phyloP scores from a whole-genome alignment of 2,797 vertebrate species.

The Macroramphosus scolopax region DNA sequence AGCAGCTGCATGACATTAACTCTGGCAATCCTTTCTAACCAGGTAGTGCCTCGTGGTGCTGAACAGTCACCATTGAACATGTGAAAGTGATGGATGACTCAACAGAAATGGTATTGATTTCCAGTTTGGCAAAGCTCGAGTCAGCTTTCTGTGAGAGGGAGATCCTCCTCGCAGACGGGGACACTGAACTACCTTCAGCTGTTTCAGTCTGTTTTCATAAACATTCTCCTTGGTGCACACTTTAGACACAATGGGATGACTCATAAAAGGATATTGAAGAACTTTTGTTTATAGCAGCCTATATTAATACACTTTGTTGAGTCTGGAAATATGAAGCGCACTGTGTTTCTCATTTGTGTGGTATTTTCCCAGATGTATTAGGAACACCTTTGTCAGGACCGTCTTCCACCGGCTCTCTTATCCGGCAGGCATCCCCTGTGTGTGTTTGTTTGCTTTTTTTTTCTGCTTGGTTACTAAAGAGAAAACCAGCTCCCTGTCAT shows the following conservation, averaged over 20 bases:
- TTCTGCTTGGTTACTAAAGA: constrained; percentile 23
- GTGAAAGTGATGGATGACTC: constrained; percentile 29
- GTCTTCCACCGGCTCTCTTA: constrained; percentile 1
- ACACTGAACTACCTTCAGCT: constrained; percentile 10
- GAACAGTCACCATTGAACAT: not conserved
- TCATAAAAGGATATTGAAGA: constrained; percentile 37
- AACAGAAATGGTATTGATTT: constrained; percentile 30
- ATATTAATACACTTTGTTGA: constrained; percentile 49
- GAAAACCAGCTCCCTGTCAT: constrained; percentile 23
- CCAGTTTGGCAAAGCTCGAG: constrained; percentile 25
- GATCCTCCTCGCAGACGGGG: constrained; percentile 28
- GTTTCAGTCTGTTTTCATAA: constrained; percentile 32
- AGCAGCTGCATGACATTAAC: constrained; percentile 33
- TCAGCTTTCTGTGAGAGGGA: constrained; percentile 26
- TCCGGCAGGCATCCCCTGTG: constrained; percentile 7
- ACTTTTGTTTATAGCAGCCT: constrained; percentile 40
- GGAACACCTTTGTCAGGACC: constrained; percentile 8
- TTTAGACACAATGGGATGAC: constrained; percentile 26
- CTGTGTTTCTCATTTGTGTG: constrained; percentile 15
- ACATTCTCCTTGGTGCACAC: constrained; percentile 29
- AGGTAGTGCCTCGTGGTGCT: constrained; percentile 20
- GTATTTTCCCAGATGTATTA: constrained; percentile 33
- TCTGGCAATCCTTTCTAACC: constrained; percentile 17
- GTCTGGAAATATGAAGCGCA: constrained; percentile 42
- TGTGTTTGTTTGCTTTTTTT: constrained; percentile 15